Evolutionary conservation across 2,113 vertebrate species (phyloP).

Genomic region (Bubalus kerabau): DNA sequence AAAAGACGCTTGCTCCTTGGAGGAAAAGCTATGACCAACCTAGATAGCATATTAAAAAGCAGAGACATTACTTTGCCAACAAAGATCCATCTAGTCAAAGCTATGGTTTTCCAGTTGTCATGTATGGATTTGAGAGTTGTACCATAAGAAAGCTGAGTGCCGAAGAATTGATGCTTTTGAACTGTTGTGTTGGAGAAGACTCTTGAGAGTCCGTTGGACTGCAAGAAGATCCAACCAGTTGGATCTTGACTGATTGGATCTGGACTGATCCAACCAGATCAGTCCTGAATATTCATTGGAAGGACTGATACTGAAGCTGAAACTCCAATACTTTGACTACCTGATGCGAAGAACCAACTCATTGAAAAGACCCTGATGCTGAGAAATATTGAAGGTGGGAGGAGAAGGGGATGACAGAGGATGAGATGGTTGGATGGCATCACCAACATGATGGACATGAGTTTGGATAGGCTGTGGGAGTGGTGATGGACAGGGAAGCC

Average conservation of each 20-base stretch:
- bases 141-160: not conserved
- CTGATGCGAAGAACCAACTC: not conserved
- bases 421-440: not conserved
- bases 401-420: not conserved
- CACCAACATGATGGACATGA: fast-evolving
- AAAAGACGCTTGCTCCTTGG: not conserved
- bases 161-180: not conserved
- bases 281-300: not conserved
- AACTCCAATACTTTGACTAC: not conserved
- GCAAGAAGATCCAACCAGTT: not conserved
- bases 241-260: no score
- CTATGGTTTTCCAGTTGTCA: not conserved
- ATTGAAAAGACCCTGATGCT: not conserved
- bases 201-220: not conserved
- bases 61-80: not conserved
- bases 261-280: not conserved
- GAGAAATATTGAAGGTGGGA: not conserved
- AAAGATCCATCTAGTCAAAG: not conserved
- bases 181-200: not conserved
- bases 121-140: not conserved
- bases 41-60: not conserved
- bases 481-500: not conserved
- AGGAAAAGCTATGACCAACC: not conserved
- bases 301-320: not conserved
- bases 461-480: not conserved